Base-by-base conservation (phyloP, 2,113 vertebrate species). In the Macquaria ambigua region DNA sequence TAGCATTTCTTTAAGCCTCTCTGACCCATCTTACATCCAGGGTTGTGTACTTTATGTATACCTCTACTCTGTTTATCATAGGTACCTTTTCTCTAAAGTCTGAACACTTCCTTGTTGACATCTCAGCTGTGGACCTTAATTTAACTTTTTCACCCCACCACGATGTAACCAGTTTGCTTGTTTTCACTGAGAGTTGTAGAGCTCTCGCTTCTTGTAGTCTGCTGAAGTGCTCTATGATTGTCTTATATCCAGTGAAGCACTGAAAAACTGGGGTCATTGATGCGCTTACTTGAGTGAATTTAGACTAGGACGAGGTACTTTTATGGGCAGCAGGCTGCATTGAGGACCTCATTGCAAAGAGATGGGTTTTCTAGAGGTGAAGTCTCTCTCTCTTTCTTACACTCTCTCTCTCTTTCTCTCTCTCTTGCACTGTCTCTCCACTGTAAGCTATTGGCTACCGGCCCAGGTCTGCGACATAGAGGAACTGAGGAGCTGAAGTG, bases 401-500 rank as follows among this genome's bases (percentile, higher is more conserved):
- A 53, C 18, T 71, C 58, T 55, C 58, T 28, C 48, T 20, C 55
- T 52, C 43, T 74, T 53, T 46, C 66, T 37, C 71, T 73, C 55
- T 74, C 46, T 62, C 75, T 77, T 34, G 34, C 34, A 34, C 48
- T 68, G 52, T 43, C 53, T 63, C 79, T 56, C 53, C 63, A 77
- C 73, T 90, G 84, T 90, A 91, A 94, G 87, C 86, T 75, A 46
- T 69, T 95, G 92, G 94, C 94, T 59, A 58, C 9, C 6, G 41
- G 93, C 93, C 91, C 89, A 74, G 86, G 82, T 79, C 87, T 89
- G 87, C 78, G 73, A 92, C 89, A 90, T 88, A 21, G 71, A 55
- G 67, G 58, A 88, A 37, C 90, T 53, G 74, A 90, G 88, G 78
- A 95, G 91, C 92, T 94, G 91, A 92, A 94, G 92, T 93, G 92